Base-by-base conservation (phyloP, 2,113 vertebrate genomes). In the Arvicanthis niloticus region DNA sequence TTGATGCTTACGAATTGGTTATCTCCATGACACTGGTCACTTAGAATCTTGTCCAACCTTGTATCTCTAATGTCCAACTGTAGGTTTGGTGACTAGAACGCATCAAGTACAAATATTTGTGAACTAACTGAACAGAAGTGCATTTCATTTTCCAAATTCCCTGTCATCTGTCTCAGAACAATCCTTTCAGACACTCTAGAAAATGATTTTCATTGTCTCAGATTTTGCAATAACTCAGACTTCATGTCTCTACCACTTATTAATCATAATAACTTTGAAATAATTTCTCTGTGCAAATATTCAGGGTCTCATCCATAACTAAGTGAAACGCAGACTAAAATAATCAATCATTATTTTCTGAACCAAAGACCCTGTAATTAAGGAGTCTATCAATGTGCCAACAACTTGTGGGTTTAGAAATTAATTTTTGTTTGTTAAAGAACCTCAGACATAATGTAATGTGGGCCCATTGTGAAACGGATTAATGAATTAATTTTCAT, bases 261-360 rank as follows among this genome's bases (percentile, higher is more conserved):
- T 97, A 97, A 98, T 97, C 97, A 98, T 97, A 98, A 98, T 98
- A 97, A 96, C 60, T 91, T 96, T 89, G 89, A 96, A 97, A 89
- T 97, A 94, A 98, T 98, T 98, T 94, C 86, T 95, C 94, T 91
- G 94, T 89, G 95, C 94, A 97, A 96, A 97, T 96, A 96, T 84
- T 95, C 96, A 91, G 89, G 67, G 96, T 95, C 94, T 97, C 97
- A 97, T 97, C 97, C 96, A 96, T 97, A 98, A 97, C 97, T 96
- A 97, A 96, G 96, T 97, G 96, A 97, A 97, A 97, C 62, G 65
- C 15, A 97, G 92, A 45, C 85, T 97, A 92, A 96, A 97, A 95
- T 82, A 93, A 97, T 98, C 97, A 97, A 98, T 98, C 97, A 97
- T 96, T 97, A 97, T 98, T 98, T 98, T 98, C 97, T 96, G 97